These are phyloP conservation scores for Pyrgilauda ruficollis DNA, from an alignment of 2,113 vertebrate genomes.

Conservation along the genomic window DNA sequence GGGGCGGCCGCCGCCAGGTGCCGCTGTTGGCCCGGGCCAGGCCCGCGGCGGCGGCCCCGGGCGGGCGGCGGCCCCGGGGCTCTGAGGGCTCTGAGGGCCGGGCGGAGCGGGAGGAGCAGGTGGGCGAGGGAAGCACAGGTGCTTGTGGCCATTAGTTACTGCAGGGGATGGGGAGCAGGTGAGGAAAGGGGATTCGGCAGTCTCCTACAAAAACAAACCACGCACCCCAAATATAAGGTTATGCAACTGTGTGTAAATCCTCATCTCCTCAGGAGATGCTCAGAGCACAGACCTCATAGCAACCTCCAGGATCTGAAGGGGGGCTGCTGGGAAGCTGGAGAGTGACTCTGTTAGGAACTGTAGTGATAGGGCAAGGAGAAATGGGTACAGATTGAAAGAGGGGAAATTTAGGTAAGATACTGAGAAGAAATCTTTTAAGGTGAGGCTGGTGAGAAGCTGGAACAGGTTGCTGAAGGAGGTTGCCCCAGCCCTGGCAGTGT, in stretches of 20 bases:
- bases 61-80: background rate
- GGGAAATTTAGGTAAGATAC: background rate
- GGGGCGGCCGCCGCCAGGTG: conserved; percentile 19
- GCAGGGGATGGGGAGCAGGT: background rate
- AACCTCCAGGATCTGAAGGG: background rate
- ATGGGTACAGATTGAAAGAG: background rate
- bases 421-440: background rate
- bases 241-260: background rate
- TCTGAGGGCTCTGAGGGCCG: background rate
- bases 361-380: background rate
- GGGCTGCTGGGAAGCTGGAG: background rate
- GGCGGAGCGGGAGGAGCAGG: too few relatives aligned
- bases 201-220: background rate
- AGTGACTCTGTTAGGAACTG: background rate
- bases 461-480: background rate
- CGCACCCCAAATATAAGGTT: rapidly evolving
- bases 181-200: background rate
- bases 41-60: background rate
- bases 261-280: background rate
- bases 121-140: rapidly evolving
- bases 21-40: conserved; percentile 23
- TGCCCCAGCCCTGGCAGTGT: too few relatives aligned
- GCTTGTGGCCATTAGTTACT: rapidly evolving
- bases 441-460: background rate
- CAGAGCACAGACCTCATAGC: background rate